Evolutionary conservation across 1,140 invertebrate species (phyloP).

Genomic region (Hormaphis cornu): DNA sequence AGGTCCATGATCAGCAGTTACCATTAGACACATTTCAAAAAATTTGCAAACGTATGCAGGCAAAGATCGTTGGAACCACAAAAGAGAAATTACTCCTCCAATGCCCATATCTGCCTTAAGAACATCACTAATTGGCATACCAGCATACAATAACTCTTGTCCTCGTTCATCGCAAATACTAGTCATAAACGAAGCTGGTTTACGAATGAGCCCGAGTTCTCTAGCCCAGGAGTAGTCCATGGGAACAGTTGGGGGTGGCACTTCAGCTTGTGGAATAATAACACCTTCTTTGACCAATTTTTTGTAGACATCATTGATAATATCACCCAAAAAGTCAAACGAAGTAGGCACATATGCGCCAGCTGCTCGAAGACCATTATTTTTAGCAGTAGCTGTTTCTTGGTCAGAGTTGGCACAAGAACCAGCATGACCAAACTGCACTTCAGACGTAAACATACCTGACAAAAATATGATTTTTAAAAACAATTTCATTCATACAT

Average conservation of each 20-base stretch:
- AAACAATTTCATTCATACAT: neutral
- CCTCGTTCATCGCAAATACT: constrained; percentile 98
- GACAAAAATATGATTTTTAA: constrained; percentile 33
- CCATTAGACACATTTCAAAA: constrained; percentile 98
- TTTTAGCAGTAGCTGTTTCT: constrained; percentile 94
- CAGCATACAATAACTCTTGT: constrained; percentile 94
- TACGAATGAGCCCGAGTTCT: constrained; percentile 94
- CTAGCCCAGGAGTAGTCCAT: constrained; percentile 99
- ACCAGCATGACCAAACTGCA: constrained; percentile 99
- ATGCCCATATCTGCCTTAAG: constrained; percentile 84
- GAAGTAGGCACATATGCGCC: constrained; percentile 85
- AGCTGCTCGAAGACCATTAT: constrained; percentile 66
- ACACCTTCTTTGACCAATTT: constrained; percentile 69
- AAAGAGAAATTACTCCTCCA: constrained; percentile 89
- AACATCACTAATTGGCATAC: constrained; percentile 95
- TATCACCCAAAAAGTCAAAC: constrained; percentile 83
- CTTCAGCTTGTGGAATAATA: constrained; percentile 79
- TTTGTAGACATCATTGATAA: constrained; percentile 67
- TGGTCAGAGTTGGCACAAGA: constrained; percentile 89
- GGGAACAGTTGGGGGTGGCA: constrained; percentile 94
- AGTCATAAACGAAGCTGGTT: constrained; percentile 98
- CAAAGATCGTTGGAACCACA: constrained; percentile 97
- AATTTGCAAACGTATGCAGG: constrained; percentile 93
- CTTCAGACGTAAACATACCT: constrained; percentile 90
- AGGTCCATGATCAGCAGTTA: constrained; percentile 98